These are phyloP conservation scores for Mizuhopecten yessoensis DNA, from an alignment of 1,140 invertebrate species.

Conservation along the genomic window DNA sequence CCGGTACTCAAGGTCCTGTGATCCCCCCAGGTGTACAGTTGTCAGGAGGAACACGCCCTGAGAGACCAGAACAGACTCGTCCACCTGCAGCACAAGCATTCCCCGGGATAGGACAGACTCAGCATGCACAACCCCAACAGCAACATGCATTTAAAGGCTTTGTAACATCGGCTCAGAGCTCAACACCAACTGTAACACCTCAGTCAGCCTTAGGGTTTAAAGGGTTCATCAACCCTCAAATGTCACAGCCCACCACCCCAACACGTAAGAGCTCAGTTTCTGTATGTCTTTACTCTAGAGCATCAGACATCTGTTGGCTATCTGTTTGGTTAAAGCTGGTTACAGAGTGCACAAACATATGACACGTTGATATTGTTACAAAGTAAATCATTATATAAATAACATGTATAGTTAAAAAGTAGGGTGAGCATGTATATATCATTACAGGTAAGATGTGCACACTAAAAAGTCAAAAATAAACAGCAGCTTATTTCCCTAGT, in stretches of 20 bases:
- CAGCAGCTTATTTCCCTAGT: no score
- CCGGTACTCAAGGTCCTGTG: not conserved
- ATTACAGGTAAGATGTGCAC: no score
- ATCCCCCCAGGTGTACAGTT: not conserved
- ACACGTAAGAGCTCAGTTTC: not conserved
- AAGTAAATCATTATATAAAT: no score
- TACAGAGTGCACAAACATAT: no score
- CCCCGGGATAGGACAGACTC: constrained; percentile 3
- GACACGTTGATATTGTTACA: no score
- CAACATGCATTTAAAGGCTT: not conserved
- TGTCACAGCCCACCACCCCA: not conserved
- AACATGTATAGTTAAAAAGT: no score
- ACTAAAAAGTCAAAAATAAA: no score
- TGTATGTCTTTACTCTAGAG: no score
- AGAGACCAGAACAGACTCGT: not conserved
- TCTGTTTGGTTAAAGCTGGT: no score
- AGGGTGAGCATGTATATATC: no score
- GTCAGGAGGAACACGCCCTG: not conserved
- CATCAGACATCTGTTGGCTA: no score
- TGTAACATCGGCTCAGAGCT: not conserved
- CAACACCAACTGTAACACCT: not conserved
- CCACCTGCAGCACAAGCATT: not conserved
- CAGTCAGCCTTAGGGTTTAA: constrained; percentile 8
- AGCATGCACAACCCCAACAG: not conserved
- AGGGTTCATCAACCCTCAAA: not conserved